Conservation (phyloP, 2,113 vertebrate species). For the Pollimyrus isidori region DNA sequence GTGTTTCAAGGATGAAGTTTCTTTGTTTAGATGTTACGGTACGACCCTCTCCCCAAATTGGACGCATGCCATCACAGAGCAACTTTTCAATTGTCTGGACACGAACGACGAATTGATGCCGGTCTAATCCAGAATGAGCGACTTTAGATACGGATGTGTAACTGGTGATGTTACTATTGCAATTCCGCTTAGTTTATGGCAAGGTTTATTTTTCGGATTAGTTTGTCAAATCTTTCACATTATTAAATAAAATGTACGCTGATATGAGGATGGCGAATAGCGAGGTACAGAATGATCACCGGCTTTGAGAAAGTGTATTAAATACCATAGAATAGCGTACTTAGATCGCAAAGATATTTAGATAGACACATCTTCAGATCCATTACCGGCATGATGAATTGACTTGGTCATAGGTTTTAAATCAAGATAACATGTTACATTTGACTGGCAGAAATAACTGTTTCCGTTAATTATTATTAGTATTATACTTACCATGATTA, state of each 20-base stretch:
- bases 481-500: slow-evolving; percentile 37
- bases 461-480: background rate
- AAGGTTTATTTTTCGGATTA: background rate
- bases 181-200: background rate
- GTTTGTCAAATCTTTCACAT: background rate
- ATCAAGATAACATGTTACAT: background rate
- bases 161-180: background rate
- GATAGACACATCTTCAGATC: background rate
- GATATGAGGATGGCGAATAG: background rate
- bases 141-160: background rate
- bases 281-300: background rate
- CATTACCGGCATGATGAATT: background rate
- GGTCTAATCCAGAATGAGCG: background rate
- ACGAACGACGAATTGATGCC: background rate
- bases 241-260: background rate
- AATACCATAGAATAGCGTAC: background rate
- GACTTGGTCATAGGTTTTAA: background rate
- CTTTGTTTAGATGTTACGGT: background rate
- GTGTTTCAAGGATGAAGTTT: background rate
- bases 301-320: background rate
- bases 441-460: background rate
- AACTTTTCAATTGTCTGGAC: background rate
- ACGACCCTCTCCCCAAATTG: background rate
- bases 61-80: background rate
- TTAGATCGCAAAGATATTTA: background rate